A percentile compares a stretch with the other conserved stretches of the same genome.
phyloP scores from a whole-genome alignment of 2,797 vertebrate genomes.

The Trachurus trachurus region DNA sequence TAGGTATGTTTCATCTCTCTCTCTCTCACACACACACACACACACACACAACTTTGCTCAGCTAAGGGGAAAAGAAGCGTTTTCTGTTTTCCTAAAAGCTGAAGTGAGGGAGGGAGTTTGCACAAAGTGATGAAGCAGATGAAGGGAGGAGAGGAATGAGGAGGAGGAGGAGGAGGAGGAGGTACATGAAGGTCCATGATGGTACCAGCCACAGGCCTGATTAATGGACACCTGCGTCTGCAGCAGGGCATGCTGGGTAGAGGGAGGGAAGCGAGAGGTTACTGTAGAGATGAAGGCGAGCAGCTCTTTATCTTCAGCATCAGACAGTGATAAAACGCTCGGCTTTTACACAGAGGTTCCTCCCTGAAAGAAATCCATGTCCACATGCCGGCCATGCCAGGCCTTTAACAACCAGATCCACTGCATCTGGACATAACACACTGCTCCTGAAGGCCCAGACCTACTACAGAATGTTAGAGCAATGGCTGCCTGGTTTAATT shows the following conservation, averaged over 20 bases:
- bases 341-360: slow-evolving; percentile 46
- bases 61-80: neutral
- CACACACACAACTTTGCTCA: slow-evolving; percentile 9
- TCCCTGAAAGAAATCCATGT: slow-evolving; percentile 25
- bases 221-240: slow-evolving; percentile 71
- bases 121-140: slow-evolving; percentile 47
- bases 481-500: too few relatives aligned
- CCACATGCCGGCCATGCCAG: slow-evolving; percentile 13
- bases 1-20: neutral
- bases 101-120: slow-evolving; percentile 41
- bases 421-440: neutral
- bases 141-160: slow-evolving; percentile 47
- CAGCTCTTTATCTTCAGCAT: slow-evolving; percentile 38
- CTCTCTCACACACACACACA: neutral
- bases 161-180: slow-evolving; percentile 47
- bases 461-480: too few relatives aligned
- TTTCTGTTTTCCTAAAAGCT: slow-evolving; percentile 48
- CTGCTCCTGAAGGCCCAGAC: neutral
- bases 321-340: slow-evolving; percentile 53
- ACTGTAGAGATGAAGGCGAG: slow-evolving; percentile 49
- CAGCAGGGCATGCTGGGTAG: slow-evolving; percentile 53
- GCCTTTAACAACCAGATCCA: slow-evolving; percentile 15
- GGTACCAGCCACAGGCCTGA: slow-evolving; percentile 78
- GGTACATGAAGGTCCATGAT: slow-evolving; percentile 44
- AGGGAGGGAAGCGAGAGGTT: slow-evolving; percentile 56